A percentile compares a stretch with the other conserved stretches of the same genome.
Conservation (phyloP, 2,888 invertebrate species). For the Lomographa bimaculata region DNA sequence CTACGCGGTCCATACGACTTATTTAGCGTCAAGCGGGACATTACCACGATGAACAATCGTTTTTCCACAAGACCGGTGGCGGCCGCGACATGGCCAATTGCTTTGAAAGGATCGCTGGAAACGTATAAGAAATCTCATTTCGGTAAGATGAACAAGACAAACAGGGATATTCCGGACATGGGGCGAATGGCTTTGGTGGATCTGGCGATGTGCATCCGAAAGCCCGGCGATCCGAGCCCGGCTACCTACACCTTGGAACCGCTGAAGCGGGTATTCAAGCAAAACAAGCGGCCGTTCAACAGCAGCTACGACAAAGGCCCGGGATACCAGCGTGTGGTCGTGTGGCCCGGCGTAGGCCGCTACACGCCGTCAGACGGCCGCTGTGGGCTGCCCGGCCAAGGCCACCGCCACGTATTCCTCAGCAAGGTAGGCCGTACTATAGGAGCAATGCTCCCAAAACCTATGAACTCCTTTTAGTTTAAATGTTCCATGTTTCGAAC, state of each 20-base stretch:
- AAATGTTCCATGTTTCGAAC: too few relatives aligned
- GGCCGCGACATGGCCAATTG: constrained; percentile 66
- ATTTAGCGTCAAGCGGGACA: constrained; percentile 78
- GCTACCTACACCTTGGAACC: constrained; percentile 59
- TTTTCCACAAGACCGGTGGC: constrained; percentile 58
- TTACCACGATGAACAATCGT: constrained; percentile 78
- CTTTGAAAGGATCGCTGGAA: constrained; percentile 56
- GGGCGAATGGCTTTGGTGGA: constrained; percentile 76
- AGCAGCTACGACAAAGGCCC: constrained; percentile 65
- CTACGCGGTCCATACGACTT: constrained; percentile 68
- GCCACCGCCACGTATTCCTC: constrained; percentile 63
- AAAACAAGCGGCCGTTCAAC: constrained; percentile 59
- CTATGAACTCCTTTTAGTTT: constrained; percentile 71
- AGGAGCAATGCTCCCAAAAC: constrained; percentile 55
- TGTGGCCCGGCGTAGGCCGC: constrained; percentile 73
- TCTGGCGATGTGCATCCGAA: constrained; percentile 69
- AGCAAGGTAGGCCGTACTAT: constrained; percentile 63
- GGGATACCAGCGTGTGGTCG: constrained; percentile 57
- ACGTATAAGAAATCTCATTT: constrained; percentile 57
- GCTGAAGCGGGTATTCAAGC: constrained; percentile 42
- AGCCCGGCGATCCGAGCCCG: constrained; percentile 80
- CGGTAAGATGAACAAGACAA: constrained; percentile 69
- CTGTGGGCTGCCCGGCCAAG: constrained; percentile 56
- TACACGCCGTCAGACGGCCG: constrained; percentile 42
- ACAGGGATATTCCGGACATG: constrained; percentile 56